A percentile compares a stretch with the other conserved stretches of the same genome.
Evolutionary conservation across 2,797 vertebrate species (phyloP).

Genomic region (Poeciliopsis gracilis): DNA sequence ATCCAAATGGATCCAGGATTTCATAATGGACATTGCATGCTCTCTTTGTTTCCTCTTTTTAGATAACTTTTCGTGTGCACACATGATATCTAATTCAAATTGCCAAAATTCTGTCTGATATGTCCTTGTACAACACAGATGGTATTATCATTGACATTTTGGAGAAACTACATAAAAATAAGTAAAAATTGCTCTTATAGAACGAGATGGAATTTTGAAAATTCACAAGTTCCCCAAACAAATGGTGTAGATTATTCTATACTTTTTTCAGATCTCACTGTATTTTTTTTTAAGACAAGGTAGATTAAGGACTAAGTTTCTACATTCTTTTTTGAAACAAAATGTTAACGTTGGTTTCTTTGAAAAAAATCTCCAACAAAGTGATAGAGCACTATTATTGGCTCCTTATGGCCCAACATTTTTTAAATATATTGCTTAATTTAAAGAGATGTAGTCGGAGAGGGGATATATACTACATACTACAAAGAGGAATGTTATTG

Average conservation of each 20-base stretch:
- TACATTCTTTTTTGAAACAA: neutral
- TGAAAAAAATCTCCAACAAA: neutral
- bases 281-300: neutral
- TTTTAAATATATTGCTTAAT: too few species aligned
- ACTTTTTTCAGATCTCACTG: neutral
- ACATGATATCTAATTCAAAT: neutral
- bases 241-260: neutral
- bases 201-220: neutral
- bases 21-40: constrained; percentile 53
- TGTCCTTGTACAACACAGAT: neutral
- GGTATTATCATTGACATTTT: neutral
- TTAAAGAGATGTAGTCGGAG: too few species aligned
- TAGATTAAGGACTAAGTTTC: neutral
- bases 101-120: neutral
- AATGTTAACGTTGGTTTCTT: neutral
- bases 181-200: neutral
- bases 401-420: too few species aligned
- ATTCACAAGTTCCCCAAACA: neutral
- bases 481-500: neutral
- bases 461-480: too few species aligned
- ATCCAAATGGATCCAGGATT: constrained; percentile 48
- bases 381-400: too few species aligned
- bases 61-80: neutral
- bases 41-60: constrained; percentile 20
- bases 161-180: neutral